Base-by-base conservation (phyloP, 1,140 invertebrate genomes). In the Lasaia peninsularis region DNA sequence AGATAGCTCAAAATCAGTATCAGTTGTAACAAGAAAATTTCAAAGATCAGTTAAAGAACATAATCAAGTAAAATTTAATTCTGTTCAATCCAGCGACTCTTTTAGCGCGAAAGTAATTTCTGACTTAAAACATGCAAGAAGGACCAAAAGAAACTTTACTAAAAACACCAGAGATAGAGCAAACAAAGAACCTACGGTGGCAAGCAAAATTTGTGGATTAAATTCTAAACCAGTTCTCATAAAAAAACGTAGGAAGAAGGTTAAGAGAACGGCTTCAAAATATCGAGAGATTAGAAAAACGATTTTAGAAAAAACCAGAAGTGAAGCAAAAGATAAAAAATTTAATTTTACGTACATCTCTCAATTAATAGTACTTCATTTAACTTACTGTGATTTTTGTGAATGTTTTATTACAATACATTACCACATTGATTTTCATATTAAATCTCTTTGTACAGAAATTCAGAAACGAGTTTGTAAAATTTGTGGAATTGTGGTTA, bases 401-500 rank as follows among this genome's bases (percentile, higher is more conserved):
- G 71, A 80, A 62, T 73, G 67, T 61, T 75, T 70, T 62, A 52
- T 84, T 12, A 65, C 44, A 44, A 49, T 54, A 44, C 18, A 8
- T 48, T 16, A 16, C 12, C 69, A 51, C 14, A n/a, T 54, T 9
- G 50, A 64, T 16, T 44, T 64, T 21, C 80, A 84, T 62, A 37
- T 63, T 9, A 52, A 72, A 59, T 51, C 21, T 20, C 60, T 20
- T 21, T 83, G 80, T 55, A 52, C 6, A 8, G 18, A 66, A 24
- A 49, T 72, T 16, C 14, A 21, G 18, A 74, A 63, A 62, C 49
- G 44, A 48, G 52, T 69, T 16, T 84, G 80, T 57, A 71, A 69
- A 56, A 55, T 55, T 35, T 84, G 80, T 70, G 80, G 80, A n/a
- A 62, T 85, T 37, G 51, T 71, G 16, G 64, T 79, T 53, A 71